These are phyloP conservation scores for Carlito syrichta DNA, from an alignment of 2,113 vertebrate species.

Conservation along the genomic window DNA sequence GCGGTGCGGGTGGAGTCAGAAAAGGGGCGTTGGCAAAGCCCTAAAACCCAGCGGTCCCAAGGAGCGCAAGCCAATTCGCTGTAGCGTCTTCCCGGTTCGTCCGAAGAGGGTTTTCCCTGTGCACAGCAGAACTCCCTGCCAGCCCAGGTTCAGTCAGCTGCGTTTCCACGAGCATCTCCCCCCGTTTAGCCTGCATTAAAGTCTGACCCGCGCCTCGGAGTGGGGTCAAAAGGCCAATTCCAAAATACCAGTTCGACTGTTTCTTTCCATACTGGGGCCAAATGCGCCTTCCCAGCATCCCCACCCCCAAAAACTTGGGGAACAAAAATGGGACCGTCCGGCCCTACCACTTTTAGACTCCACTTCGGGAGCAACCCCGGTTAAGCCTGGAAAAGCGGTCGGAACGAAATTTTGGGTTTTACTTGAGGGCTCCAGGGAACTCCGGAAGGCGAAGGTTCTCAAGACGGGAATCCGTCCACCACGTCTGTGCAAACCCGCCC, in stretches of 20 bases:
- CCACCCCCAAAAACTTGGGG: background rate
- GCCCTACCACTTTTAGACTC: background rate
- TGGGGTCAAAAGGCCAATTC: background rate
- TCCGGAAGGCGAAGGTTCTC: background rate
- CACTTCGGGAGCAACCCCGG: background rate
- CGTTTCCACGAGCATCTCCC: background rate
- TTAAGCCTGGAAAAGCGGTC: background rate
- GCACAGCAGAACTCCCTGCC: background rate
- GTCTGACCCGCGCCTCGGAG: background rate
- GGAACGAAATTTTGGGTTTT: constrained; percentile 9
- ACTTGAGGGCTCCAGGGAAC: background rate
- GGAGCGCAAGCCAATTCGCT: background rate
- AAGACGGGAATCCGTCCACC: background rate
- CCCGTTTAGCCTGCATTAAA: background rate
- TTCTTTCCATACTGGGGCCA: background rate
- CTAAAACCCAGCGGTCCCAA: background rate
- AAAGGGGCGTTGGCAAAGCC: background rate
- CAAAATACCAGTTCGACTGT: background rate
- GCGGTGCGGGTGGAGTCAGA: background rate
- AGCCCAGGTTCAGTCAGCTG: background rate
- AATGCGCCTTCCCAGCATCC: background rate
- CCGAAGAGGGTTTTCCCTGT: constrained; percentile 58
- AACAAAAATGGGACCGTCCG: background rate
- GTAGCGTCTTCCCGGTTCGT: constrained; percentile 22
- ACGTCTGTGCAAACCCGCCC: background rate